Evolutionary conservation across 2,797 vertebrate species (phyloP).

Genomic region (Psittacula derbiana): DNA sequence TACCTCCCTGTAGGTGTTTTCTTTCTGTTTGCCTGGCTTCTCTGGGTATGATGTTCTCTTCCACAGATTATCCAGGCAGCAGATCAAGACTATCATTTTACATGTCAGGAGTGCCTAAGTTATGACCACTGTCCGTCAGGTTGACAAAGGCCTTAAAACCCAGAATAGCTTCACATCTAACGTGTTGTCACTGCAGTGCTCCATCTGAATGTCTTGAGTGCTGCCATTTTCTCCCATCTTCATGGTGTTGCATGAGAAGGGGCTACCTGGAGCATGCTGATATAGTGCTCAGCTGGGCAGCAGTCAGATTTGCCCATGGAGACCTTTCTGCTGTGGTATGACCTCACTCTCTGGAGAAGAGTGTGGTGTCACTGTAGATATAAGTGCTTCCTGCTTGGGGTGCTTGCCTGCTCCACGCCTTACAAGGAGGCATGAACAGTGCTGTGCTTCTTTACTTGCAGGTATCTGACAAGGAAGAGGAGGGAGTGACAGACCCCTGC

Average conservation of each 20-base stretch:
- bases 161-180: not conserved
- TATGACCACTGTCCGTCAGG: not conserved
- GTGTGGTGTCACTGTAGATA: not conserved
- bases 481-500: slow-evolving; percentile 2
- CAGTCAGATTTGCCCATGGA: not conserved
- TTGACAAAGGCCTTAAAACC: not conserved
- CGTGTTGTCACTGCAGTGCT: not conserved
- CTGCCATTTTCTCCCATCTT: not conserved
- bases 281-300: not conserved
- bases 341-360: not conserved
- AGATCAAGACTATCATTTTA: not conserved
- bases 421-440: not conserved
- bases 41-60: not conserved
- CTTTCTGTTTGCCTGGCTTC: not conserved
- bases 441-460: not conserved
- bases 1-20: not conserved
- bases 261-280: not conserved
- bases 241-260: not conserved
- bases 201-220: not conserved
- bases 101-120: not conserved
- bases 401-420: accelerated
- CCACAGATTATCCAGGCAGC: not conserved
- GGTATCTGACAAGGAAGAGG: slow-evolving; percentile 23
- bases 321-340: not conserved
- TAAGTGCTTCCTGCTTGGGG: not conserved